Percentiles rank a stretch among this genome's conserved stretches.
These are phyloP conservation scores for Phengaris alcon DNA, from an alignment of 2,888 invertebrate genomes.

Conservation along the genomic window DNA sequence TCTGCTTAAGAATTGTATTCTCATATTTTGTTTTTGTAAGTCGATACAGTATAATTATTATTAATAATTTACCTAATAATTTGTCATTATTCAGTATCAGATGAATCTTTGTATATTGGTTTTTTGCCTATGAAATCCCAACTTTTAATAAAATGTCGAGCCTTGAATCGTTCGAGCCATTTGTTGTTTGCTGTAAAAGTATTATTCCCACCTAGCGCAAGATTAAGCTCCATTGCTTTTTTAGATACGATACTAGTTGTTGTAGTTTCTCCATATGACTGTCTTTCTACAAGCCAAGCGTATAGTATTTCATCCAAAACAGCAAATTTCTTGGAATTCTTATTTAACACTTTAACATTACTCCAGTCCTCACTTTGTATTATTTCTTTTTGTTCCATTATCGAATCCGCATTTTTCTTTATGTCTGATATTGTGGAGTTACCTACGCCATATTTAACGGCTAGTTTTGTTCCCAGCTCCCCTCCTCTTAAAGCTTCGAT, in stretches of 20 bases:
- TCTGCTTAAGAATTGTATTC: too few species aligned
- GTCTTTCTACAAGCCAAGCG: constrained; percentile 2
- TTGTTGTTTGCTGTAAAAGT: background rate
- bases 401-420: constrained; percentile 42
- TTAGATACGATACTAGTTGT: background rate
- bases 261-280: constrained; percentile 3
- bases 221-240: background rate
- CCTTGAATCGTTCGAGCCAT: background rate
- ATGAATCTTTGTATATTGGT: background rate
- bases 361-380: constrained; percentile 36
- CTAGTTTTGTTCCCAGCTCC: constrained; percentile 42
- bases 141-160: constrained; percentile 7
- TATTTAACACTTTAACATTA: constrained; percentile 29
- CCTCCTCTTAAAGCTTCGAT: constrained; percentile 44
- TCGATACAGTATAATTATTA: background rate
- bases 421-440: constrained; percentile 44
- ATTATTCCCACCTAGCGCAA: background rate
- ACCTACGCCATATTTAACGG: constrained; percentile 44
- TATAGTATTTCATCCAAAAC: constrained; percentile 3
- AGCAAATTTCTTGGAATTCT: background rate
- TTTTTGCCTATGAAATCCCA: background rate
- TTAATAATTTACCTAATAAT: background rate
- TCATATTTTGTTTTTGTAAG: too few species aligned
- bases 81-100: background rate
- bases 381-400: constrained; percentile 43